Conservation (phyloP, 1,140 invertebrate genomes). For the Thaumatotibia leucotreta region DNA sequence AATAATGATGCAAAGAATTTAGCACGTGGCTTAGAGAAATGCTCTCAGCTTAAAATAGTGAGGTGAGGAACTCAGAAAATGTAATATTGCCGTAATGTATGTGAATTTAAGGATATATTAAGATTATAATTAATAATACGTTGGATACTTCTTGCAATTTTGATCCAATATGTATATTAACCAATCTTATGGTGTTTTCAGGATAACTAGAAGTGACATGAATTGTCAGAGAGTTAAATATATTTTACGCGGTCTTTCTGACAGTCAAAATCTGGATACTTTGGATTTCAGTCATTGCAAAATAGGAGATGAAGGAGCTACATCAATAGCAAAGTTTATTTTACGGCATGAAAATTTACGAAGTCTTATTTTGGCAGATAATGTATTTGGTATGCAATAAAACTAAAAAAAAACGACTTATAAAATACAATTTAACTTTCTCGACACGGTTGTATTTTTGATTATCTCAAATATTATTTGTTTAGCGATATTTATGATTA, state of each 20-base stretch:
- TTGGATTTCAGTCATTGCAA: constrained; percentile 75
- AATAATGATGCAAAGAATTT: constrained; percentile 70
- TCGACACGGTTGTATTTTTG: no score
- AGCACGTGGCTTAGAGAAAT: constrained; percentile 66
- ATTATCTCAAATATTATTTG: no score
- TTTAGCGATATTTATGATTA: no score
- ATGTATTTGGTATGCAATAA: constrained; percentile 57
- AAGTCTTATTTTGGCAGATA: constrained; percentile 65
- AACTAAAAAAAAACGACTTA: no score
- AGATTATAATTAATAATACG: no score
- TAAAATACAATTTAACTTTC: no score
- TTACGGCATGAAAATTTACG: constrained; percentile 57
- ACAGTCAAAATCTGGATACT: constrained; percentile 54
- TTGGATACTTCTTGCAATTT: background rate
- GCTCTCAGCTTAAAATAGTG: constrained; percentile 49
- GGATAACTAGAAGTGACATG: constrained; percentile 72
- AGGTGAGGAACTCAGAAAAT: no score
- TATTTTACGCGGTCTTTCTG: constrained; percentile 64
- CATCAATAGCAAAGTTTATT: constrained; percentile 66
- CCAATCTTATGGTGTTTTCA: no score
- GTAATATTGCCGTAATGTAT: no score
- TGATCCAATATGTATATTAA: background rate
- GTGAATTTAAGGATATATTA: no score
- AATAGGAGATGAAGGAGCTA: constrained; percentile 65
- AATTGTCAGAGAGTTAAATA: constrained; percentile 70